These are phyloP conservation scores for Brachionus rubens DNA, from an alignment of 1,140 invertebrate genomes.

Conservation along the genomic window DNA sequence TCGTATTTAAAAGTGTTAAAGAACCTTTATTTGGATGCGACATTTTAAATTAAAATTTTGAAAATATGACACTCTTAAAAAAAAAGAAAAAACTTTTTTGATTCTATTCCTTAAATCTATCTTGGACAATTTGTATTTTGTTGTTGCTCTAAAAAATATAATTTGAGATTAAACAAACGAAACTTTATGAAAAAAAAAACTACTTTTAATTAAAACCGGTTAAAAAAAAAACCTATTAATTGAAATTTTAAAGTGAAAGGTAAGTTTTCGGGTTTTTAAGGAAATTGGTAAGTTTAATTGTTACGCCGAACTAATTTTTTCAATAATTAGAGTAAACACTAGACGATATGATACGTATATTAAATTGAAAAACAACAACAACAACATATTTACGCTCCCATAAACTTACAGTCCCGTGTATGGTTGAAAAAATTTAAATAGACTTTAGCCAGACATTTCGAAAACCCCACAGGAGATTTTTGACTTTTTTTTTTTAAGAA, in stretches of 20 bases:
- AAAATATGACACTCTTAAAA: background rate
- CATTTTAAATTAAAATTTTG: too few relatives aligned
- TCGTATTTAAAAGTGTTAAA: too few relatives aligned
- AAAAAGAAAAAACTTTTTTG: background rate
- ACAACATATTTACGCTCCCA: slow-evolving; percentile 3
- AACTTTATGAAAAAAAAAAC: too few relatives aligned
- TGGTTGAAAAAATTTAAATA: slow-evolving; percentile 22
- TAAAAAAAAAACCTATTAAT: background rate
- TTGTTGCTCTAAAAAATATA: slow-evolving; percentile 9
- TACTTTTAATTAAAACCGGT: too few relatives aligned
- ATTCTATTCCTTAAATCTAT: slow-evolving; percentile 12
- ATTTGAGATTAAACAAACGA: background rate
- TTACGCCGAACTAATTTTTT: background rate
- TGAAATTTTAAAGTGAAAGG: background rate
- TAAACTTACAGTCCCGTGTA: background rate
- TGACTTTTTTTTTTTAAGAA: too few relatives aligned
- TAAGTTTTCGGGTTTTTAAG: too few relatives aligned
- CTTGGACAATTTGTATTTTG: slow-evolving; percentile 33
- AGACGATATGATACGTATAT: too few relatives aligned
- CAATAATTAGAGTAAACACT: slow-evolving; percentile 1
- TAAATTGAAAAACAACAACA: slow-evolving; percentile 1
- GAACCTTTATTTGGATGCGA: too few relatives aligned
- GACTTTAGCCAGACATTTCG: slow-evolving; percentile 23
- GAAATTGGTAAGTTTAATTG: too few relatives aligned
- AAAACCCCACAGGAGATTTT: background rate